Conservation (phyloP, 2,888 invertebrate genomes). For the Rhingia rostrata region DNA sequence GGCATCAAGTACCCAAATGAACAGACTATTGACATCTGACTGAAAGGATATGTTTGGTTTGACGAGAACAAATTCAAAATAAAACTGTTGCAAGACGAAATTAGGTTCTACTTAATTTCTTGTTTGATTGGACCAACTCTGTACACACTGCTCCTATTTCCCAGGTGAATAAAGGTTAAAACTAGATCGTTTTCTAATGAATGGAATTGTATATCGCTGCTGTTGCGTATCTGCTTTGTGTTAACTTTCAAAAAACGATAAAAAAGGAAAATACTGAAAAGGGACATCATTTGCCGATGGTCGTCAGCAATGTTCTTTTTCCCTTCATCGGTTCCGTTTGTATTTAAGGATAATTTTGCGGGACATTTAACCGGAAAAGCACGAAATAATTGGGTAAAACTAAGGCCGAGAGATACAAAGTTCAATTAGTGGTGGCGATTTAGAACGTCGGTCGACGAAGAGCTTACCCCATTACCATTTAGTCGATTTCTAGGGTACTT, state of each 20-base stretch:
- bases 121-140: too few species aligned
- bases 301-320: slow-evolving; percentile 34
- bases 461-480: slow-evolving; percentile 23
- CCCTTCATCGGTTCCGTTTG: slow-evolving; percentile 45
- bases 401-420: slow-evolving; percentile 38
- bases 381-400: slow-evolving; percentile 71
- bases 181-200: too few species aligned
- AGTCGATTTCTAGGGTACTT: slow-evolving; percentile 38
- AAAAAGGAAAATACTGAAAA: slow-evolving; percentile 6
- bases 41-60: background rate
- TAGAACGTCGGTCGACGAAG: background rate
- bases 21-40: slow-evolving; percentile 33
- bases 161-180: too few species aligned
- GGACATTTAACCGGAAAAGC: slow-evolving; percentile 70
- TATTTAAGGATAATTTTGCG: slow-evolving; percentile 66
- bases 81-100: too few species aligned
- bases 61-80: background rate
- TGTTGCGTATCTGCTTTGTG: slow-evolving; percentile 49
- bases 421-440: slow-evolving; percentile 3
- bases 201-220: slow-evolving; percentile 1
- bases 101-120: too few species aligned
- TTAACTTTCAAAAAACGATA: slow-evolving; percentile 38
- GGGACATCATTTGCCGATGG: slow-evolving; percentile 30
- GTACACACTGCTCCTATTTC: too few species aligned
- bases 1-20: background rate